A percentile compares a stretch with the other conserved stretches of the same genome.
These are phyloP conservation scores for Salmo trutta DNA, from an alignment of 2,797 vertebrate genomes.

Conservation along the genomic window DNA sequence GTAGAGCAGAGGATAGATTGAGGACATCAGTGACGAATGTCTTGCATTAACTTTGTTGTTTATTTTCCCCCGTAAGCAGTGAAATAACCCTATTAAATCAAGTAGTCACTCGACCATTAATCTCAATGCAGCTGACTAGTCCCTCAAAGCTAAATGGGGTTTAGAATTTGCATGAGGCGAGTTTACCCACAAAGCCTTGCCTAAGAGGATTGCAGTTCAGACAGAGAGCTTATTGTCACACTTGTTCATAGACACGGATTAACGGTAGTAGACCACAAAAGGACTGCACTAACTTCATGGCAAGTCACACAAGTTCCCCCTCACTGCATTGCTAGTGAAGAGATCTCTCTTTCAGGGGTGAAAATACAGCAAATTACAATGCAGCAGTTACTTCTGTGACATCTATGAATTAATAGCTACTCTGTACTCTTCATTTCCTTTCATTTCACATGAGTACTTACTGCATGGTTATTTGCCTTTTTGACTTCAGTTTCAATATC, in stretches of 20 bases:
- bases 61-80: slow-evolving; percentile 75
- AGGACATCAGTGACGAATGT: slow-evolving; percentile 79
- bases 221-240: slow-evolving; percentile 82
- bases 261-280: slow-evolving; percentile 63
- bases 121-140: slow-evolving; percentile 82
- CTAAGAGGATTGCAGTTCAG: slow-evolving; percentile 81
- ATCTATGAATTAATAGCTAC: neutral
- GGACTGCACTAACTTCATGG: slow-evolving; percentile 63
- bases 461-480: no score
- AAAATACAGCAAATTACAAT: neutral
- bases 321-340: slow-evolving; percentile 18
- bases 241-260: slow-evolving; percentile 77
- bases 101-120: slow-evolving; percentile 80
- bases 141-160: slow-evolving; percentile 83
- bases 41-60: slow-evolving; percentile 83
- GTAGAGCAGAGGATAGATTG: slow-evolving; percentile 59
- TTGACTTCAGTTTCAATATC: no score
- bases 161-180: slow-evolving; percentile 83
- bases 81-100: slow-evolving; percentile 86
- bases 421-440: neutral
- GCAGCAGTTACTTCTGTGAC: neutral
- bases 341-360: neutral
- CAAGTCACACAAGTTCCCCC: slow-evolving; percentile 53
- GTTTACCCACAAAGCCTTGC: slow-evolving; percentile 81
- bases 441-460: neutral